Evolutionary conservation across 2,888 invertebrate species (phyloP), one percentile per base, ranked within the genome.

Genomic region (Strigamia maritima): DNA sequence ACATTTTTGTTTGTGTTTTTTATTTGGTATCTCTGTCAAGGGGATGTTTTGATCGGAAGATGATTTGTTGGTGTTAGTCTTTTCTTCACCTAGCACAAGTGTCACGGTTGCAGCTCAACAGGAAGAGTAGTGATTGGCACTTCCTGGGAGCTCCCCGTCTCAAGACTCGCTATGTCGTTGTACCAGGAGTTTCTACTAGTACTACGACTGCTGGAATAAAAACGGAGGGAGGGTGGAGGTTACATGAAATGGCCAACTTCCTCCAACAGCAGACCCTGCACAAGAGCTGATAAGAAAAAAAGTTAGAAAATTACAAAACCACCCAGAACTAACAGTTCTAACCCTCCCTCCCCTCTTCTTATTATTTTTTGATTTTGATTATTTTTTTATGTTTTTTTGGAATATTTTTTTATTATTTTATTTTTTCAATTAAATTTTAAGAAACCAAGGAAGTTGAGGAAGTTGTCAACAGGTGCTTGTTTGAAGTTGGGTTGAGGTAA

Each of bases 111-210:
- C 60, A 60, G 60, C 60, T 60, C 60, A 60, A 60, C 60, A 60
- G 60, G 60, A 60, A 60, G 60, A 60, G 24, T 60, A 60, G 60
- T 60, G 60, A 60, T 60, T 60, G 60, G 60, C 60, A 60, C 60
- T 60, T 60, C 60, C 60, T 60, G 60, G 60, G 60, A 60, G 60
- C 60, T 60, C 60, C 60, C 60, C 19, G 60, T 19, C 22, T 60
- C 60, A n/a, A 60, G 60, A 16, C 19, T 22, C 4, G 60, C 24
- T 60, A 2, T 60, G 60, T 19, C 19, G 60, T 60, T 60, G 60
- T 40, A 12, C 16, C 2, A 22, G 60, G 60, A 60, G 60, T 60
- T 60, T 60, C 2, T 19, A 60, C 19, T 60, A 60, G 2, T 60
- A 60, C 60, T 60, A 8, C 24, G 19, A 19, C 6, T 16, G 16